phyloP scores from a whole-genome alignment of 1,140 invertebrate genomes.

The Doryteuthis pealeii region DNA sequence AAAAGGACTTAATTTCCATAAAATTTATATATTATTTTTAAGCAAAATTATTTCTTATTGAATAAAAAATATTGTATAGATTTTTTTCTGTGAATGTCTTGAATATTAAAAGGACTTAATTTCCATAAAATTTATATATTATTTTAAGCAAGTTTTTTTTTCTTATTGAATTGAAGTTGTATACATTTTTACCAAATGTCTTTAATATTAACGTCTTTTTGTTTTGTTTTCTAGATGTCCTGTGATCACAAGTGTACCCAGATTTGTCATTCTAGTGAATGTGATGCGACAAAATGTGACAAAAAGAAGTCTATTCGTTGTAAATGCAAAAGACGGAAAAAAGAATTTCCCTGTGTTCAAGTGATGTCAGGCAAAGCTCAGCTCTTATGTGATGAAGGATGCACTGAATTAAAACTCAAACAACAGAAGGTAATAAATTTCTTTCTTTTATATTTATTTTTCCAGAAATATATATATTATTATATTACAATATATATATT shows the following conservation, averaged over 20 bases:
- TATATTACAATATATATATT: background rate
- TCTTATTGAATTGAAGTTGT: background rate
- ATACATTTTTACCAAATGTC: background rate
- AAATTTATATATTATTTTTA: too few relatives aligned
- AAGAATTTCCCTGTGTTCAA: conserved; percentile 72
- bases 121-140: too few relatives aligned
- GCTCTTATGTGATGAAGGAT: conserved; percentile 56
- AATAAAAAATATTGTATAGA: too few relatives aligned
- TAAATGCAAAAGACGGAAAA: conserved; percentile 76
- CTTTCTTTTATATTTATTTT: conserved; percentile 16
- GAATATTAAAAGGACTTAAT: too few relatives aligned
- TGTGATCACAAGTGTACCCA: conserved; percentile 75
- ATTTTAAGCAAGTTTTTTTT: too few relatives aligned
- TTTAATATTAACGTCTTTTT: background rate
- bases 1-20: too few relatives aligned
- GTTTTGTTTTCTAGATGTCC: conserved; percentile 52
- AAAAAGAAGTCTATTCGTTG: conserved; percentile 81
- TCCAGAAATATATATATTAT: background rate
- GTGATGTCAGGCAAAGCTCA: conserved; percentile 32
- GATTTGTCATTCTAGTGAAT: conserved; percentile 76
- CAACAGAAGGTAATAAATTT: conserved; percentile 44
- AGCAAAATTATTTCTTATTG: too few relatives aligned
- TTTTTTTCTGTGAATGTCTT: too few relatives aligned
- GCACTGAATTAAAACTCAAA: conserved; percentile 35
- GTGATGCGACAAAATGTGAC: conserved; percentile 71